These are phyloP conservation scores for Drosophila ohnishii DNA, from an alignment of 1,140 invertebrate genomes.

Conservation along the genomic window DNA sequence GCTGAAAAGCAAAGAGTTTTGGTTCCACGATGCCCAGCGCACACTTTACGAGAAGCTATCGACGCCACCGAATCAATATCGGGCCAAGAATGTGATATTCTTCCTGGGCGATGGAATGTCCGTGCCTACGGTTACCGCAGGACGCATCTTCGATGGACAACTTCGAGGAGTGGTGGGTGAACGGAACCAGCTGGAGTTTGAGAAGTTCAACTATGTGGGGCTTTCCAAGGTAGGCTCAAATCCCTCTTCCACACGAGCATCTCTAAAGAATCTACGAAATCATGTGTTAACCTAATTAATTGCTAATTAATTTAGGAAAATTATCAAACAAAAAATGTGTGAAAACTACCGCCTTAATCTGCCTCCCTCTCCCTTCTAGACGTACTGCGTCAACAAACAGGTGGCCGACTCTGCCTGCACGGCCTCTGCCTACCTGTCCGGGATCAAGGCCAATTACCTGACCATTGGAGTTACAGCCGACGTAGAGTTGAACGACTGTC, in stretches of 20 bases:
- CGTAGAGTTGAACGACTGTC: slow-evolving; percentile 87
- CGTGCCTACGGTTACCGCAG: slow-evolving; percentile 88
- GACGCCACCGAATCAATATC: slow-evolving; percentile 66
- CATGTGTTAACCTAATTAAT: slow-evolving; percentile 2
- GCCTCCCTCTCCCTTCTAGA: slow-evolving; percentile 37
- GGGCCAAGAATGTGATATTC: slow-evolving; percentile 89
- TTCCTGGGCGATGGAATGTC: slow-evolving; percentile 93
- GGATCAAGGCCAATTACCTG: slow-evolving; percentile 88
- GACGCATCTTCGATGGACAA: slow-evolving; percentile 88
- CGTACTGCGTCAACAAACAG: slow-evolving; percentile 90
- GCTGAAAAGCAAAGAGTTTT: slow-evolving; percentile 67
- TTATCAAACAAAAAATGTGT: neutral
- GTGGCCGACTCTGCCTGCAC: slow-evolving; percentile 91
- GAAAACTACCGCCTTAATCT: neutral
- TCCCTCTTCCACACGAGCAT: neutral
- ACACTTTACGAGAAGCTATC: slow-evolving; percentile 61
- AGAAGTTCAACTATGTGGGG: slow-evolving; percentile 89
- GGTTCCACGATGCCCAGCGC: slow-evolving; percentile 68
- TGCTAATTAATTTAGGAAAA: slow-evolving; percentile 9
- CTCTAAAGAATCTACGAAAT: neutral
- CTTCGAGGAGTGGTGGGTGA: slow-evolving; percentile 86
- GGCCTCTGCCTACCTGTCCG: slow-evolving; percentile 88
- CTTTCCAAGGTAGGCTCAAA: slow-evolving; percentile 87
- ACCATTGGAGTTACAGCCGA: slow-evolving; percentile 86
- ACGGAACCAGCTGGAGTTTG: slow-evolving; percentile 88